Base-by-base conservation (phyloP, 2,797 vertebrate genomes). In the Myioborus melanocephalus region DNA sequence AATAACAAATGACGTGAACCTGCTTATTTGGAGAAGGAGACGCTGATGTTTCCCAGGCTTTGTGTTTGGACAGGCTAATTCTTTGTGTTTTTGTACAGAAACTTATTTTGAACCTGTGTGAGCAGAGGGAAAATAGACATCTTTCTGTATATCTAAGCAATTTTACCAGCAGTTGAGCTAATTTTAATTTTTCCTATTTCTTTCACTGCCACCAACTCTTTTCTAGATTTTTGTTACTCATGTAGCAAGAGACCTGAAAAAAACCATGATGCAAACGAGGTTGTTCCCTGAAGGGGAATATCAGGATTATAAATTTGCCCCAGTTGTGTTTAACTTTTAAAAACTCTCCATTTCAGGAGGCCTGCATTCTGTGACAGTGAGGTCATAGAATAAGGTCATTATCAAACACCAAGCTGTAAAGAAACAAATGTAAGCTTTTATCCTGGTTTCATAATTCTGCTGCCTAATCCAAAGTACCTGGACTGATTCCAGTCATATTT, bases 1-100 rank as follows among this genome's bases (percentile, higher is more conserved):
- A 43, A 93, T 72, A 90, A 90, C 89, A 84, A 76, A 72, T 82
- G 87, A 86, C 1, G 59, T 34, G 91, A 89, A 69, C 66, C 70
- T 87, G 70, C 73, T 90, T 61, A 64, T 69, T 79, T 93, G 52
- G 77, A 83, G 64, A 75, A 64, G 77, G 70, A 84, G 87, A 55
- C 59, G 66, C 78, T 91, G 88, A 47, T 30, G 56, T 77, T 94
- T 96, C 91, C 78, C 92, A 95, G 86, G 87, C 77, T 88, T 81
- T 84, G 63, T 90, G 78, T 95, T 96, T 91, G 78, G 81, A 85
- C 41, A 49, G 71, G 56, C 73, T 82, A 57, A 84, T 93, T 88
- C 83, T 57, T 49, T 32, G 7, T 72, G 9, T 16, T 88, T 87
- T 78, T 35, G 10, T 57, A 57, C 15, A 50, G 77, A 82, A 88